These are phyloP conservation scores for Ameiurus melas DNA, from an alignment of 2,113 vertebrate species.

Conservation along the genomic window DNA sequence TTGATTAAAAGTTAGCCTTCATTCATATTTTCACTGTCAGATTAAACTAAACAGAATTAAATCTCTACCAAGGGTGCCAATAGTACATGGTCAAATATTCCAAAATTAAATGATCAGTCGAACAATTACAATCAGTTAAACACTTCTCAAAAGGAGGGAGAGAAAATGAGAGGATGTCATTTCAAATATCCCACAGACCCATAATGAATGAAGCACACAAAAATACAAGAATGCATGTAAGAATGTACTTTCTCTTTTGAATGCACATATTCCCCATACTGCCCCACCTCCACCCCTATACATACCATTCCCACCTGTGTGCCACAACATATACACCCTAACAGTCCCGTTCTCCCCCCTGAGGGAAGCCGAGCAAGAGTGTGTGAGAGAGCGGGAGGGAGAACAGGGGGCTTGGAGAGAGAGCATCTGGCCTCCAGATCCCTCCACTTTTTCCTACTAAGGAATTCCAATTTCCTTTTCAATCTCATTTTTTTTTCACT, in stretches of 20 bases:
- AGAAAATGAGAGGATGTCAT: neutral
- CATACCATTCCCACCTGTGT: constrained; percentile 26
- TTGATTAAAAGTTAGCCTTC: neutral
- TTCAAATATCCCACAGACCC: constrained; percentile 7
- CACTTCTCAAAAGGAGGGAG: neutral
- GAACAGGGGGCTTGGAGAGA: constrained; percentile 59
- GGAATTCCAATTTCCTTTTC: constrained; percentile 64
- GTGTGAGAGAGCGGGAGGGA: constrained; percentile 3
- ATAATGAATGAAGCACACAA: neutral
- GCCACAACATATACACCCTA: constrained; percentile 22
- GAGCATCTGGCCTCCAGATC: constrained; percentile 76
- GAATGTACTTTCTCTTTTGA: neutral
- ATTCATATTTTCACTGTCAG: neutral
- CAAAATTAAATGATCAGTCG: neutral
- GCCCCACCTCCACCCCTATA: neutral
- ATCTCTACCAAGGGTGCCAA: neutral
- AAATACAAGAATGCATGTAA: neutral
- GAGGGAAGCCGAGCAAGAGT: neutral
- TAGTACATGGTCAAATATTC: neutral
- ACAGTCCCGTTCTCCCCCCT: constrained; percentile 22
- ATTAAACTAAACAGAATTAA: neutral
- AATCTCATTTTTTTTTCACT: constrained; percentile 57
- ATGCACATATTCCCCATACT: neutral
- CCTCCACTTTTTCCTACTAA: constrained; percentile 62
- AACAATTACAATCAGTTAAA: neutral